Conservation (phyloP, 2,797 vertebrate genomes). For the Odontamblyopus rebecca region DNA sequence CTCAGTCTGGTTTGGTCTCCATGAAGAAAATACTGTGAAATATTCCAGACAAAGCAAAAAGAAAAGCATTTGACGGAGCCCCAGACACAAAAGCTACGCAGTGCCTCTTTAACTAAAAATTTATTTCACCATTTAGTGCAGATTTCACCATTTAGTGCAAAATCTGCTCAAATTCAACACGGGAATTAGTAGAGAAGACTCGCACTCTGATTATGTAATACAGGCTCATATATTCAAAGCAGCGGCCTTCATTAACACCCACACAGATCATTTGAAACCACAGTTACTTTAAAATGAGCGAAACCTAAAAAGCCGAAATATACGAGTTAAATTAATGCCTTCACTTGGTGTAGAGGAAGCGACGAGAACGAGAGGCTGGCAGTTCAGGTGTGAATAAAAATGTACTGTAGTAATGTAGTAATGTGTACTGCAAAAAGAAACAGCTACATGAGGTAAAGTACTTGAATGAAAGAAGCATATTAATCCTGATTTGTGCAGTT, state of each 20-base stretch:
- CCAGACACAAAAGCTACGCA: too few relatives aligned
- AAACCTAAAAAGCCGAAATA: constrained; percentile 31
- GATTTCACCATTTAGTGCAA: too few relatives aligned
- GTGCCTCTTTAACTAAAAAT: too few relatives aligned
- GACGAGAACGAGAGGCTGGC: constrained; percentile 25
- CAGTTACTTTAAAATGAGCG: constrained; percentile 35
- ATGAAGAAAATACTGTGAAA: too few relatives aligned
- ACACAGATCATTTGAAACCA: constrained; percentile 35
- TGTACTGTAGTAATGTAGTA: constrained; percentile 5
- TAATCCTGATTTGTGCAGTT: too few relatives aligned
- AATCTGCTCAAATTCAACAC: too few relatives aligned
- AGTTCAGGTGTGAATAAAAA: constrained; percentile 34
- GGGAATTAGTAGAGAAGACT: too few relatives aligned
- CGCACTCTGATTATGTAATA: too few relatives aligned
- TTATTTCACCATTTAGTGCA: too few relatives aligned
- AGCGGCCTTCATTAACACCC: not conserved
- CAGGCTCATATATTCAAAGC: not conserved
- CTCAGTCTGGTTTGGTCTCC: too few relatives aligned
- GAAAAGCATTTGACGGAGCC: too few relatives aligned
- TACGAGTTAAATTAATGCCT: constrained; percentile 41
- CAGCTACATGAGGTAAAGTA: not conserved
- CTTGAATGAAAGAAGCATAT: not conserved
- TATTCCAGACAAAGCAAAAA: too few relatives aligned
- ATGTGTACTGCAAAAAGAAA: not conserved
- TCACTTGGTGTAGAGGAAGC: constrained; percentile 29